Conservation (phyloP, 2,888 invertebrate genomes). For the Apoderus coryli region DNA sequence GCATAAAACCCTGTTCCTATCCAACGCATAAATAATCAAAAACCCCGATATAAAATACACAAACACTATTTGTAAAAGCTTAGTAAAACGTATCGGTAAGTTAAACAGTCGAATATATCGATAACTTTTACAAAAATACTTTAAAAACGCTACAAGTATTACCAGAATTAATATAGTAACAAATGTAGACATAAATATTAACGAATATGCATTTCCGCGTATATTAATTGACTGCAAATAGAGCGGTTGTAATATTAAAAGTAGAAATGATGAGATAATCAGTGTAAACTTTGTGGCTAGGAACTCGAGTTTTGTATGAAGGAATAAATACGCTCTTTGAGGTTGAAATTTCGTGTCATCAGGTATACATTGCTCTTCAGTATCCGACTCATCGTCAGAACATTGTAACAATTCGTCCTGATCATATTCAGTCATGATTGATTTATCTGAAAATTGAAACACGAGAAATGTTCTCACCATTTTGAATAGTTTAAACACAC, state of each 20-base stretch:
- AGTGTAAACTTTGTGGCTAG: slow-evolving; percentile 33
- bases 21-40: slow-evolving; percentile 36
- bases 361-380: slow-evolving; percentile 27
- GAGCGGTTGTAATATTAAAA: slow-evolving; percentile 38
- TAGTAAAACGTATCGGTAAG: slow-evolving; percentile 31
- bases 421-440: slow-evolving; percentile 27
- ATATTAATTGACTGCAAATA: slow-evolving; percentile 33
- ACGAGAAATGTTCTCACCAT: too few relatives aligned
- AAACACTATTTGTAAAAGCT: slow-evolving; percentile 32
- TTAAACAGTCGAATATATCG: slow-evolving; percentile 22
- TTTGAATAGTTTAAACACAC: too few relatives aligned
- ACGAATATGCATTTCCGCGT: slow-evolving; percentile 26
- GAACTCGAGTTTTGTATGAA: slow-evolving; percentile 32
- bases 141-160: slow-evolving; percentile 18
- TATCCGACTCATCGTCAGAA: slow-evolving; percentile 30
- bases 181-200: slow-evolving; percentile 25
- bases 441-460: too few relatives aligned
- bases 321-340: slow-evolving; percentile 21
- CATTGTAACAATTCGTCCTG: slow-evolving; percentile 29
- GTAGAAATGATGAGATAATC: slow-evolving; percentile 34
- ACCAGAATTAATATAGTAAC: slow-evolving; percentile 22
- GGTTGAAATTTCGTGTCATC: slow-evolving; percentile 21
- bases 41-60: slow-evolving; percentile 35
- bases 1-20: slow-evolving; percentile 40
- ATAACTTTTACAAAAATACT: slow-evolving; percentile 23